These are phyloP conservation scores for Umimayanthus chanpuru DNA, from an alignment of 92 coral and sea anemone genomes.

Conservation along the genomic window DNA sequence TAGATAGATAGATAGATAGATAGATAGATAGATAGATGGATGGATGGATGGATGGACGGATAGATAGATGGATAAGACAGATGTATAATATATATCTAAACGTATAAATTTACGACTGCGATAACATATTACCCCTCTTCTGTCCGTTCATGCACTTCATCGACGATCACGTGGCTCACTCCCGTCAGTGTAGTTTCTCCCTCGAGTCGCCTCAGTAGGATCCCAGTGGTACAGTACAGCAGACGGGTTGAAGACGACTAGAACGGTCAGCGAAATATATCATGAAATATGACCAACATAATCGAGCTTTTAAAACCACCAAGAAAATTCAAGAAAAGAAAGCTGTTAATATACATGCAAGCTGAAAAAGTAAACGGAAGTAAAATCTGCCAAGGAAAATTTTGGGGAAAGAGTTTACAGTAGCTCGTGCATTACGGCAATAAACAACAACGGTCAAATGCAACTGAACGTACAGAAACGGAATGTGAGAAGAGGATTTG, in stretches of 20 bases:
- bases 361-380: too few species aligned
- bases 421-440: too few species aligned
- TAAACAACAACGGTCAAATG: too few species aligned
- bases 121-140: slow-evolving; percentile 71
- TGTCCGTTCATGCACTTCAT: slow-evolving; percentile 89
- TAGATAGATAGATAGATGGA: too few species aligned
- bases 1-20: too few species aligned
- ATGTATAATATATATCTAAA: not conserved
- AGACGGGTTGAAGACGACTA: slow-evolving; percentile 78
- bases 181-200: slow-evolving; percentile 76
- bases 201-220: slow-evolving; percentile 73
- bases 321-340: not conserved
- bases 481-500: too few species aligned
- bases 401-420: too few species aligned
- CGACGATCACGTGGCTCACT: slow-evolving; percentile 87
- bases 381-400: too few species aligned
- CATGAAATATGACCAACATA: not conserved
- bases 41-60: too few species aligned
- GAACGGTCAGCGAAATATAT: not conserved
- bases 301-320: not conserved
- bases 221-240: slow-evolving; percentile 88
- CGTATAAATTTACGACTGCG: too few species aligned
- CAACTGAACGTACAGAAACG: too few species aligned
- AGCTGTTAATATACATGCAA: not conserved
- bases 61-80: too few species aligned